Evolutionary conservation across 2,888 invertebrate species (phyloP), one percentile per base, ranked within the genome.

Genomic region (Limnephilus rhombicus): DNA sequence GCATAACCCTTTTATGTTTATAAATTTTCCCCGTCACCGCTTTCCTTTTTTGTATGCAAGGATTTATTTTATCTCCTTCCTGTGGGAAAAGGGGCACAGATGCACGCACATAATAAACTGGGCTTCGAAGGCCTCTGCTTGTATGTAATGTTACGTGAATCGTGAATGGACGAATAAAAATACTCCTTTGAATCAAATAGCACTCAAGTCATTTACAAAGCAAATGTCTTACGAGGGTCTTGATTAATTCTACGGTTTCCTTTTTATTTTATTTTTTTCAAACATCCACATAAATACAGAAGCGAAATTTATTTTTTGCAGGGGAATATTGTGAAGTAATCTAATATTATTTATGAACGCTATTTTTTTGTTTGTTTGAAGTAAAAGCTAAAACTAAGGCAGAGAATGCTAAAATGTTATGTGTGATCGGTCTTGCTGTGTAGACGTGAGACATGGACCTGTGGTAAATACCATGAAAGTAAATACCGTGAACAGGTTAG

Each of bases 21-120:
- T 90, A 90, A 90, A 90, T 90, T 90, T 90, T 89, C 37, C 34
- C 81, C 24, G 41, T 49, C 49, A 45, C 49, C 82, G 82, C 82
- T 34, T 83, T 90, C 49, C 49, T 45, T 53, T 82, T 45, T 88
- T 88, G 29, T 88, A 45, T 88, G 83, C 83, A 90, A 80, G 45
- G 29, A 90, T 90, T 90, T 45, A 80, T 90, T 45, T 83, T 90
- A 82, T 68, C 68, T 68, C 68, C 24, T 68, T 68, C 68, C 68
- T 68, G 68, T 68, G 68, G 68, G 68, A 68, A 68, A 68, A 68
- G 68, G 68, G 24, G 68, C 68, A 18, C 24, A 68, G 68, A 68
- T 68, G 68, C 68, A 68, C 68, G 68, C 68, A 68, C 68, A n/a
- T 68, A 68, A 68, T 68, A 68, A 68, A 68, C 68, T 68, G 68